Base-by-base conservation (phyloP, 2,113 vertebrate genomes). In the Lates calcarifer region DNA sequence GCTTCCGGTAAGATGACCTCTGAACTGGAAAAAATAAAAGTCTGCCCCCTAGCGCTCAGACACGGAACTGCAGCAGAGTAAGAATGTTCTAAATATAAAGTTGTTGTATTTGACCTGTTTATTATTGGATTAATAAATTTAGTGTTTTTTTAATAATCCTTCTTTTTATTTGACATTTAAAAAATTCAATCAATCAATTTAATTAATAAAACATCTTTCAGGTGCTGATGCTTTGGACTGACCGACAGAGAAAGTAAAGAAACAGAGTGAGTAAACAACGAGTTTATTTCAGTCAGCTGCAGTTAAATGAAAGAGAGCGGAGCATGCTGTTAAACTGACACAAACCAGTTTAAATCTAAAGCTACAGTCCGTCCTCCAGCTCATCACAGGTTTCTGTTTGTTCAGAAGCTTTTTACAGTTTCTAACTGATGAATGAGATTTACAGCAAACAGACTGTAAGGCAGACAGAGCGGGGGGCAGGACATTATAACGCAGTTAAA, bases 1-100 rank as follows among this genome's bases (percentile, higher is more conserved):
- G 51, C 28, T 89, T 90, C 91, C 90, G 81, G 77, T 7, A 22
- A 0, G 0, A 0, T 65, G 31, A 64, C 76, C 76, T 41, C 26
- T 49, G 31, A 76, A 69, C 68, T 11, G 1, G 55, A n/a, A 45
- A 74, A 37, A 64, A 53, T 28, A 3, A 24, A 24, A 67, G 31
- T 3, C 61, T 17, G 70, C 74, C 80, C 45, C 49, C 82, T 11
- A 0, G 22, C 3, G 87, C 0, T 20, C 49, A 31, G 20, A 4
- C 2, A 1, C 22, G 7, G 37, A 66, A 77, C n/a, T 61, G 20
- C 81, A 77, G 51, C n/a, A 11, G 4, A 18, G 0, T 2, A 18
- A 45, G 17, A 18, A 18, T 18, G 4, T 45, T 3, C 51, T 26
- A 55, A n/a, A 51, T 51, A 11, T 10, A 51, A 55, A n/a, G 24